phyloP scores from a whole-genome alignment of 2,797 vertebrate species.

The Sardinella longiceps region DNA sequence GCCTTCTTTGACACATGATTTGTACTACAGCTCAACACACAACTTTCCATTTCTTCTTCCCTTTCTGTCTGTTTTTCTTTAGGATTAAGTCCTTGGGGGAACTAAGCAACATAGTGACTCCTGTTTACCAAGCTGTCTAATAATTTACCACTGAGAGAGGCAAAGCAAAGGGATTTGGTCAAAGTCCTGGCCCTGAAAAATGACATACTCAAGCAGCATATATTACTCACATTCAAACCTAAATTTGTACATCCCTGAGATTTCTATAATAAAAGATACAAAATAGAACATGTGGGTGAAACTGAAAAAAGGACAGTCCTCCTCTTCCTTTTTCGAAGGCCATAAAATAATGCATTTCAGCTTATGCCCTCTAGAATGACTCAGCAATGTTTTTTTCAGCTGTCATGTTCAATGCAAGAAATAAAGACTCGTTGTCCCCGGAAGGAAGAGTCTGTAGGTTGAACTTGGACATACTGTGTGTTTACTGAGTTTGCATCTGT shows the following conservation, averaged over 20 bases:
- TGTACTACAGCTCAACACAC: too few species aligned
- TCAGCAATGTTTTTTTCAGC: background rate
- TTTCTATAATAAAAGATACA: background rate
- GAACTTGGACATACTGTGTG: background rate
- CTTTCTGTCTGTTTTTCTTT: background rate
- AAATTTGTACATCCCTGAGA: background rate
- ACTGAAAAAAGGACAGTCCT: background rate
- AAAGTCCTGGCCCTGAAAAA: conserved; percentile 52
- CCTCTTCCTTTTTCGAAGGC: background rate
- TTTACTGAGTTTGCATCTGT: background rate
- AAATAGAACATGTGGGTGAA: background rate
- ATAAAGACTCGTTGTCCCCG: background rate
- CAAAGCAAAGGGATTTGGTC: conserved; percentile 38
- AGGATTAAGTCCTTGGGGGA: conserved; percentile 59
- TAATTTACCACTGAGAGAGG: conserved; percentile 62
- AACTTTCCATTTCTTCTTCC: background rate
- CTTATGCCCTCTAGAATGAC: background rate
- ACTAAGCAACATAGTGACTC: conserved; percentile 52
- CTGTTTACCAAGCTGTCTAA: conserved; percentile 58
- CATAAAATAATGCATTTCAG: background rate
- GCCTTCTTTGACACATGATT: too few species aligned
- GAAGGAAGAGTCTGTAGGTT: background rate
- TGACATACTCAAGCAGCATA: background rate
- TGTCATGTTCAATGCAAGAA: background rate
- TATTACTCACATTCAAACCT: background rate